Evolutionary conservation across 1,140 invertebrate species (phyloP), one percentile per base, ranked within the genome.

Genomic region (Ptiloglossa arizonensis): DNA sequence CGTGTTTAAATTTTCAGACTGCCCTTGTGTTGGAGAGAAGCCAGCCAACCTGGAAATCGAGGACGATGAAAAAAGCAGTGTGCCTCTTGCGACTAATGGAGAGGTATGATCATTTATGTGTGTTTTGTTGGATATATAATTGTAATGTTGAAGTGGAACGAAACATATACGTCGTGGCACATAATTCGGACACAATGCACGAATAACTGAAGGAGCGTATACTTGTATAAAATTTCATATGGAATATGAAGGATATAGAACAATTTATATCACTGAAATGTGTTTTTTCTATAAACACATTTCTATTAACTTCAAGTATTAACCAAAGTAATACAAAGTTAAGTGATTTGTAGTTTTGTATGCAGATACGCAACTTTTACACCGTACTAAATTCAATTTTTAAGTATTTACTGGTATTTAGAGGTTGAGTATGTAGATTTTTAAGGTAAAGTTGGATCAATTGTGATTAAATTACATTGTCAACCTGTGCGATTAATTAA

Each of bases 11-110:
- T 52, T 74, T 56, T 76, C 88, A 96, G 96, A 96, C 90, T 96
- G 96, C 91, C 94, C 95, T 69, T 96, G 95, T 88, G 93, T 94
- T 82, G 95, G 95, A 59, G 94, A 95, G 90, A 95, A 94, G 88
- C 94, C 95, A 84, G 90, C 93, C 54, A 94, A 94, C 91, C 93
- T 94, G 80, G 93, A 94, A 86, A 93, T 93, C 81, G 94, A 95
- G 86, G 93, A 94, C 86, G 94, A 94, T 81, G 94, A 95, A 89
- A 93, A 94, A 86, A 94, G 94, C 69, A 67, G 85, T 22, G 94
- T 95, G 79, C 95, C 96, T 54, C 94, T 95, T 86, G 96, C 97
- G 35, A 96, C 95, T 48, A 96, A 95, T 82, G 95, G 95, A 11
- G 91, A 93, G 87, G 92, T 92, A 83, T 63, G 67, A n/a, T 75